Base-by-base conservation (phyloP, 2,888 invertebrate genomes). In the Nipponacmea schrenckii region DNA sequence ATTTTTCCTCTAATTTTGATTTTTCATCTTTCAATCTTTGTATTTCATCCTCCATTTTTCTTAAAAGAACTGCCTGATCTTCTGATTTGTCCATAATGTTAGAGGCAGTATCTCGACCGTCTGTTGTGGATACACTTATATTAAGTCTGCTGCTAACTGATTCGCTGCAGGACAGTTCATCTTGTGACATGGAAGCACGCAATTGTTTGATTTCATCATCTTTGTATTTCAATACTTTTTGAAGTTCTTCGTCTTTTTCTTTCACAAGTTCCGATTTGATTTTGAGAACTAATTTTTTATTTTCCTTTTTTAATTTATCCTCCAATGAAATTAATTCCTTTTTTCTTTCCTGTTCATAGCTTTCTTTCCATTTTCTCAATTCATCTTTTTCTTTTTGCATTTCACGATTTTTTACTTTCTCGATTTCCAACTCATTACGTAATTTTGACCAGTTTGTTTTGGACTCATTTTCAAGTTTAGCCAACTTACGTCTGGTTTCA, bases 161-260 rank as follows among this genome's bases (percentile, higher is more conserved):
- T 56, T 56, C 56, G n/a, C 56, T 56, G 56, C 20, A 24, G 20
- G 56, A 56, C 20, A 56, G 56, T 56, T 56, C 56, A 14, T 56
- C 56, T 24, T 56, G 56, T 12, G 56, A 56, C 24, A 56, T 24
- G 12, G 56, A 56, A 8, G 56, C 20, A 50, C 77, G 79, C n/a
- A 83, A 62, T 17, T 81, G 77, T 67, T 75, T 79, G 3, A 85
- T 63, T 65, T 85, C 84, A 48, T 85, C 84, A 27, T 86, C 86
- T 65, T 82, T 84, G 67, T 84, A 82, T 72, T 83, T 84, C 0
- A 85, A 69, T 12, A 86, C 80, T 74, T 83, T 81, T 70, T 84
- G 80, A 14, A 86, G 62, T 72, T 86, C 86, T 48, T 79, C 75
- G 69, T 86, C 86, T 70, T 85, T 85, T 62, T 83, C 82, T 69